These are phyloP conservation scores for Mnemiopsis leidyi DNA, from an alignment of 37 sponge, comb jelly and placozoan species.

Conservation along the genomic window DNA sequence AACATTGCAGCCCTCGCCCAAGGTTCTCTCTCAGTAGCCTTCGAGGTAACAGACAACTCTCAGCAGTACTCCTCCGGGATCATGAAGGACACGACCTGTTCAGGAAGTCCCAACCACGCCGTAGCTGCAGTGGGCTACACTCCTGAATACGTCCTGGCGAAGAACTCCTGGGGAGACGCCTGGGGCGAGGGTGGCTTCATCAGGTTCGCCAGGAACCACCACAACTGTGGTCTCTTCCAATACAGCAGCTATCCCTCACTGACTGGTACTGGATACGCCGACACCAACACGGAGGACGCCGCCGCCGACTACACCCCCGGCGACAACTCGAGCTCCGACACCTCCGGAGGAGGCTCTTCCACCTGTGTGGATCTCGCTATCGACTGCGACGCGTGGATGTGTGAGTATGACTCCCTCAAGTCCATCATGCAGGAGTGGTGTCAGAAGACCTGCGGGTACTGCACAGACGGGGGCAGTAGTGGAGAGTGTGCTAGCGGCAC, in stretches of 20 bases:
- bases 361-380: neutral
- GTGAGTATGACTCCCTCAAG: neutral
- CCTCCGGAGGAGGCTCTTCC: neutral
- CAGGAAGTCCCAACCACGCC: neutral
- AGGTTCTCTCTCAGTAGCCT: conserved; percentile 3
- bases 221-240: neutral
- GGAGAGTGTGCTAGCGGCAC: neutral
- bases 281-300: neutral
- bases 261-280: neutral
- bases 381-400: neutral
- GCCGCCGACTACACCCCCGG: neutral
- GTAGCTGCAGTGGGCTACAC: conserved; percentile 18
- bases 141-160: neutral
- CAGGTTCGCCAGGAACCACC: conserved; percentile 5
- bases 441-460: neutral
- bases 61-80: conserved; percentile 3
- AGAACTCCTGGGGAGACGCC: neutral
- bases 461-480: neutral
- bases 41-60: neutral
- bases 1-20: neutral
- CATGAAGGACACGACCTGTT: conserved; percentile 20
- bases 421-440: neutral
- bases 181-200: neutral
- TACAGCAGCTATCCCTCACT: neutral
- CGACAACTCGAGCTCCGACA: neutral